Conservation (phyloP, 2,113 vertebrate species). For the Ginglymostoma cirratum region DNA sequence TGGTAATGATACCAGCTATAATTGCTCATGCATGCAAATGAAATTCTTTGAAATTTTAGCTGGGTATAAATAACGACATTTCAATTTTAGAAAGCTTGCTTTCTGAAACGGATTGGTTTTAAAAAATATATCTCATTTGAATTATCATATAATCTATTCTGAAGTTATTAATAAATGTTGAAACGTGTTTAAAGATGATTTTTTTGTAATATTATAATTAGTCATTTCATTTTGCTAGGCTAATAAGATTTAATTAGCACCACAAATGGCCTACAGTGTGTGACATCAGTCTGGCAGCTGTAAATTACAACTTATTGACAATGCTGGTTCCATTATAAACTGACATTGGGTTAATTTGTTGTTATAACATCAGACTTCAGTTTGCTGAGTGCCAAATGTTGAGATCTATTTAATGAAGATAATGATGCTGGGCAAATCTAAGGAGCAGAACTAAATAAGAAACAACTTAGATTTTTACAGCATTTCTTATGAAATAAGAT, state of each 20-base stretch:
- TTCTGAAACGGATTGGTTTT: conserved; percentile 1
- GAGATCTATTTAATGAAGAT: conserved; percentile 15
- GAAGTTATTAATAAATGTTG: conserved; percentile 23
- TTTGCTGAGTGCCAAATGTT: conserved; percentile 15
- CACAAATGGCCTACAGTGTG: neutral
- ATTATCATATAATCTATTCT: neutral
- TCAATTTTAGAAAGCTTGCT: conserved; percentile 14
- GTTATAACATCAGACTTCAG: neutral
- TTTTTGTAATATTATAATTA: conserved; percentile 32
- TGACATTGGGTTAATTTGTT: conserved; percentile 8
- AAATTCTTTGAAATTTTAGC: conserved; percentile 17
- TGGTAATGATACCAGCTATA: conserved; percentile 31
- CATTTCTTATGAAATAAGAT: neutral
- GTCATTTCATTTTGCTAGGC: conserved; percentile 13
- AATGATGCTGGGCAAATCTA: neutral
- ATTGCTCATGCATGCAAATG: conserved; percentile 32
- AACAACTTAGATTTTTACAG: neutral
- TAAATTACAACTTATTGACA: conserved; percentile 30
- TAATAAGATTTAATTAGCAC: conserved; percentile 34
- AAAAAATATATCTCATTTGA: neutral
- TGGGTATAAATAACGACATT: neutral
- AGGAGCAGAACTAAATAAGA: neutral
- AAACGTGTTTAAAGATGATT: conserved; percentile 9
- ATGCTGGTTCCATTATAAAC: neutral
- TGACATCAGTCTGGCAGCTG: conserved; percentile 12